Conservation (phyloP, 2,797 vertebrate species). For the Acipenser ruthenus region DNA sequence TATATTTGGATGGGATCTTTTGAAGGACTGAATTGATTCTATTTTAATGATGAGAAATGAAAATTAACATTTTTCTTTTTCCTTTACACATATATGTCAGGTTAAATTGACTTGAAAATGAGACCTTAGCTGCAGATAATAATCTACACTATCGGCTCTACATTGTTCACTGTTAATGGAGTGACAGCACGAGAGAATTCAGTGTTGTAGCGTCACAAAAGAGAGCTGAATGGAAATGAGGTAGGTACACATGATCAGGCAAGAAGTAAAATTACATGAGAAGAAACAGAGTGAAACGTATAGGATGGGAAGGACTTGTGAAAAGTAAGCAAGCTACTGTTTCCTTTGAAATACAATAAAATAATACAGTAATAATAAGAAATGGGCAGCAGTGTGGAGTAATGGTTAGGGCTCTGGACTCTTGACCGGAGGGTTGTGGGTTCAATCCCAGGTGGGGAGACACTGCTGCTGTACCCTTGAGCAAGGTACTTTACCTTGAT, state of each 20-base stretch:
- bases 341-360: too few species aligned
- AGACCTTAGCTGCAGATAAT: conserved; percentile 67
- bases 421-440: too few species aligned
- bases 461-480: too few species aligned
- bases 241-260: conserved; percentile 65
- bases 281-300: conserved; percentile 45
- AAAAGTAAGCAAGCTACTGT: conserved; percentile 23
- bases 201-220: conserved; percentile 58
- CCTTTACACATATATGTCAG: conserved; percentile 46
- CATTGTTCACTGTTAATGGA: conserved; percentile 71
- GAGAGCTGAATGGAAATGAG: conserved; percentile 47
- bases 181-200: conserved; percentile 70
- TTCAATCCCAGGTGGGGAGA: too few species aligned
- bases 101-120: conserved; percentile 79
- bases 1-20: background rate
- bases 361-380: too few species aligned
- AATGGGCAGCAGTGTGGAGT: too few species aligned
- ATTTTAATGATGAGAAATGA: conserved; percentile 14
- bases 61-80: conserved; percentile 27
- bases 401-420: too few species aligned
- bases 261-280: conserved; percentile 69
- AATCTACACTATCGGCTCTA: conserved; percentile 60
- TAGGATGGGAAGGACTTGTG: conserved; percentile 14
- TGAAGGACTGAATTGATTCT: background rate
- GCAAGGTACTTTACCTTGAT: too few species aligned